Base-by-base conservation (phyloP, 2,113 vertebrate species). In the Clupea harengus region DNA sequence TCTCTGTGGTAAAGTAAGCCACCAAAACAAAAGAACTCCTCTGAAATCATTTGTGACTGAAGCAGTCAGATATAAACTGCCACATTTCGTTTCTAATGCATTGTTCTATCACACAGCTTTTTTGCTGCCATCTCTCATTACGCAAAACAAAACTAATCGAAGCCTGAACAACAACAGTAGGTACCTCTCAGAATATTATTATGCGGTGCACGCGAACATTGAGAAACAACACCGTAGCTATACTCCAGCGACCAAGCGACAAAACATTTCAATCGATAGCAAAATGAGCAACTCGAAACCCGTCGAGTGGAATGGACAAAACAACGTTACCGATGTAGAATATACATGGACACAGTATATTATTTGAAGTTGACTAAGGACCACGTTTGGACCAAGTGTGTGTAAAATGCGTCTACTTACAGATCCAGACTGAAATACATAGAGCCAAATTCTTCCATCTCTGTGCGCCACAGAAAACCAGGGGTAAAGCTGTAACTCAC, bases 401-500 rank as follows among this genome's bases (percentile, higher is more conserved):
- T 1, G 13, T 78, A 32, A 13, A 78, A 11, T 6, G 8, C 7
- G 7, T n/a, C 78, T 67, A 83, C 85, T 84, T 82, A 86, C 87
- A 81, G 60, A 54, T 0, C 52, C 32, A 67, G 87, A 90, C 86
- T 83, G 20, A 89, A 84, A 93, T 91, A 92, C 88, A 92, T 93
- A 84, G 87, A 85, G 86, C 83, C 89, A 85, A 85, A 85, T 84
- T 90, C 87, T 86, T 92, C 92, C 92, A 92, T 93, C 89, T 83
- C 88, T 22, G 88, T 89, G 87, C 89, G 88, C 89, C 90, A 91
- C 92, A 91, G 17, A 85, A 86, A 54, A 17, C 72, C 72, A 72
- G 86, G 78, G 87, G 85, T 50, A 86, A 92, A 93, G 93, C 93
- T 85, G 92, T 95, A 94, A 94, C 93, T 96, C 95, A 96, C 93